These are phyloP conservation scores for Mya arenaria DNA, from an alignment of 1,140 invertebrate genomes.

Conservation along the genomic window DNA sequence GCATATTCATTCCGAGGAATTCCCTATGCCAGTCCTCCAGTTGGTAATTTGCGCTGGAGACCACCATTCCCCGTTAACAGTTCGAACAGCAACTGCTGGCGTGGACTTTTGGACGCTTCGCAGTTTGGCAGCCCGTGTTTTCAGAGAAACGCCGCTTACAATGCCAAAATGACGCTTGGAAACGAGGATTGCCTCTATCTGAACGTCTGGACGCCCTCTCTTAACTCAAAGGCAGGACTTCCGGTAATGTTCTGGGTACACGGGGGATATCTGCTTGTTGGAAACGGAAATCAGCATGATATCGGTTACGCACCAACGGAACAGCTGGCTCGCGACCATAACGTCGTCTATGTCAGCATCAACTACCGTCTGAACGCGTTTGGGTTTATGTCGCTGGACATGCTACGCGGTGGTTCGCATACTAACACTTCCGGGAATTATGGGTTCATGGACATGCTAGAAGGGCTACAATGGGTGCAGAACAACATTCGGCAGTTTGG, in stretches of 20 bases:
- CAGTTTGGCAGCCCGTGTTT: slow-evolving; percentile 25
- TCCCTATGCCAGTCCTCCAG: slow-evolving; percentile 32
- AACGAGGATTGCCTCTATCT: slow-evolving; percentile 74
- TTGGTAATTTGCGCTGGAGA: slow-evolving; percentile 26
- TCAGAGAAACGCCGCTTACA: not conserved
- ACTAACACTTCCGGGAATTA: slow-evolving; percentile 71
- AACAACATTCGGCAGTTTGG: slow-evolving; percentile 59
- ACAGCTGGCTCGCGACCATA: slow-evolving; percentile 84
- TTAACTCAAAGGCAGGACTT: slow-evolving; percentile 54
- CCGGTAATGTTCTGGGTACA: slow-evolving; percentile 93
- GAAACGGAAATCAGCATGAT: slow-evolving; percentile 53
- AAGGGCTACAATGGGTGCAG: slow-evolving; percentile 58
- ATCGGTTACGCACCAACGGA: slow-evolving; percentile 41
- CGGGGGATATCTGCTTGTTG: slow-evolving; percentile 92
- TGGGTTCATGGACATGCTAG: slow-evolving; percentile 60
- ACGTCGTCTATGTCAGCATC: slow-evolving; percentile 90
- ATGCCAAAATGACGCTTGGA: slow-evolving; percentile 53
- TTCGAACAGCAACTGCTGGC: slow-evolving; percentile 11
- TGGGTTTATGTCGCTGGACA: slow-evolving; percentile 85
- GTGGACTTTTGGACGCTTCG: slow-evolving; percentile 3
- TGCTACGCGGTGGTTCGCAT: slow-evolving; percentile 91
- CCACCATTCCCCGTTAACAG: slow-evolving; percentile 6
- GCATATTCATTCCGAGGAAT: slow-evolving; percentile 32
- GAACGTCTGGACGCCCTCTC: slow-evolving; percentile 72
- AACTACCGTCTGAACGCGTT: slow-evolving; percentile 94